Evolutionary conservation across 1,140 invertebrate species (phyloP).

Genomic region (Caenorhabditis latens): DNA sequence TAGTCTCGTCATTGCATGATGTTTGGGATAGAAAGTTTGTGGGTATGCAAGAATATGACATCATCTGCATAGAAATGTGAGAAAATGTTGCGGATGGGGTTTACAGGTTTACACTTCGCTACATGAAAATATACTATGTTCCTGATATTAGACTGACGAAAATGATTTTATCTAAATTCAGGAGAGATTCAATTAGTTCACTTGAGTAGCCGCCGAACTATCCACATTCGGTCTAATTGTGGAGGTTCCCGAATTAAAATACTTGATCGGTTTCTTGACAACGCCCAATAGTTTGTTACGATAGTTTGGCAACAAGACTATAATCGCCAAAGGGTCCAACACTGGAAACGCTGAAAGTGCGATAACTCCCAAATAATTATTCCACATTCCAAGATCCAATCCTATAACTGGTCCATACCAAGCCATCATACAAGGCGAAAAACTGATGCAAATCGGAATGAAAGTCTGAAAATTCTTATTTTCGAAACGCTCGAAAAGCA

Average conservation of each 20-base stretch:
- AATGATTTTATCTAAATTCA: neutral
- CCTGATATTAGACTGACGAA: too few species aligned
- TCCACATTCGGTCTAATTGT: neutral
- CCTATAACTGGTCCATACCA: slow-evolving; percentile 21
- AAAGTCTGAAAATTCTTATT: neutral
- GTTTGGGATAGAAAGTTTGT: too few species aligned
- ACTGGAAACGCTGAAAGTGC: slow-evolving; percentile 10
- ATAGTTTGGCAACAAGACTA: neutral
- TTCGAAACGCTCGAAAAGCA: neutral
- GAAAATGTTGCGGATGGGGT: too few species aligned
- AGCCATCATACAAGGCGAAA: slow-evolving; percentile 15
- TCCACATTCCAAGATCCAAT: slow-evolving; percentile 34
- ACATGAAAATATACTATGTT: too few species aligned
- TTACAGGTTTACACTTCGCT: too few species aligned
- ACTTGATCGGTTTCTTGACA: slow-evolving; percentile 6
- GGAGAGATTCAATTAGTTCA: neutral
- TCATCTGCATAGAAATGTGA: too few species aligned
- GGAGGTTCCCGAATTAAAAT: slow-evolving; percentile 5
- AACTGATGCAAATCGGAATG: slow-evolving; percentile 35
- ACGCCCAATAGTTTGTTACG: neutral
- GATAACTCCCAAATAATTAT: neutral
- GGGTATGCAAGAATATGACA: too few species aligned
- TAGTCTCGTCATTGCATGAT: too few species aligned
- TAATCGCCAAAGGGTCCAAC: slow-evolving; percentile 16
- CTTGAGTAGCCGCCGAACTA: slow-evolving; percentile 18